A percentile compares a stretch with the other conserved stretches of the same genome.
These are phyloP conservation scores for Iguana delicatissima DNA, from an alignment of 2,797 vertebrate species.

Conservation along the genomic window DNA sequence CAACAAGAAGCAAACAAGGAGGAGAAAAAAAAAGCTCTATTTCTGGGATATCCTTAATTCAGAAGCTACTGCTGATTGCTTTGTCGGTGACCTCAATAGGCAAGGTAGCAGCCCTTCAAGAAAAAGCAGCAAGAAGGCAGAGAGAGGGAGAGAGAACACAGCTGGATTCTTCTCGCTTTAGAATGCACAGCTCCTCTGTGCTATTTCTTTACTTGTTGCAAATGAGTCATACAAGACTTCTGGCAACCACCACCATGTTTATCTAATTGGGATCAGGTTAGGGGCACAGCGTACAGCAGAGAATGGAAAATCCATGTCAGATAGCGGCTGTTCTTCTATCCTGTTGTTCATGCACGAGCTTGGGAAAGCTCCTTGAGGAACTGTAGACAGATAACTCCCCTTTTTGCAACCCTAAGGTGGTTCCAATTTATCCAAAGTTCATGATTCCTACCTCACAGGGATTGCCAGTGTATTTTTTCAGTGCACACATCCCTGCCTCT, in stretches of 20 bases:
- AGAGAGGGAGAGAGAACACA: slow-evolving; percentile 53
- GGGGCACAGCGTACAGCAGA: slow-evolving; percentile 66
- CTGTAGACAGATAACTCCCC: neutral
- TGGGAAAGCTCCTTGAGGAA: slow-evolving; percentile 34
- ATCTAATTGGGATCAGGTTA: slow-evolving; percentile 75
- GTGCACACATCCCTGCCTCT: neutral
- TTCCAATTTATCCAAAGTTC: accelerated
- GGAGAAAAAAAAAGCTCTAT: slow-evolving; percentile 1
- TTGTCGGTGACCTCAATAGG: slow-evolving; percentile 68
- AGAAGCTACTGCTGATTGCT: slow-evolving; percentile 41
- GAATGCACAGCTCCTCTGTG: neutral
- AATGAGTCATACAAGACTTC: slow-evolving; percentile 72
- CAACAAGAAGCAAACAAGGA: neutral
- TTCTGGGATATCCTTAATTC: neutral
- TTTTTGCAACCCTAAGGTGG: neutral
- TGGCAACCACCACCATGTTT: slow-evolving; percentile 64
- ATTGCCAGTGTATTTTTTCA: neutral
- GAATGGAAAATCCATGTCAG: slow-evolving; percentile 73
- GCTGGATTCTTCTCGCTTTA: slow-evolving; percentile 51
- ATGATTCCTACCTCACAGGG: neutral
- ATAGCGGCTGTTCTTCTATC: slow-evolving; percentile 60
- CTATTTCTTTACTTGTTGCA: slow-evolving; percentile 6
- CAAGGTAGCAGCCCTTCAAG: slow-evolving; percentile 59
- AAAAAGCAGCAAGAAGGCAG: slow-evolving; percentile 60
- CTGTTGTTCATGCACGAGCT: slow-evolving; percentile 42